Evolutionary conservation across 2,797 vertebrate species (phyloP).

Genomic region (Protosalanx chinensis): DNA sequence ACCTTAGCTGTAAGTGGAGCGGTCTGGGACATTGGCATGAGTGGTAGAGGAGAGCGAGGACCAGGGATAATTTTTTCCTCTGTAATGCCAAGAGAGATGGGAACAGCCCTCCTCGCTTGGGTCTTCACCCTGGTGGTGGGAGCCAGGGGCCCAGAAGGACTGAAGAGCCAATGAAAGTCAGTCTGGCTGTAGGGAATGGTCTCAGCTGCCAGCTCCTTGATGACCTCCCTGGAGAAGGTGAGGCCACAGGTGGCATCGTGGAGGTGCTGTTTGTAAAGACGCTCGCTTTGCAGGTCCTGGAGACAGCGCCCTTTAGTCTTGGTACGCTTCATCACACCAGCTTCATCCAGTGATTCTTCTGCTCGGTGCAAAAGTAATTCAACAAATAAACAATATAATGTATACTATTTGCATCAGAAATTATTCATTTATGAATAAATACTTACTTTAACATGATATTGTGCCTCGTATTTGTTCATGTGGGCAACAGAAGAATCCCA

Average conservation of each 20-base stretch:
- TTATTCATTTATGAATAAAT: not conserved
- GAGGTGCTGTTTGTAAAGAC: conserved; percentile 53
- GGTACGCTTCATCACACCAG: conserved; percentile 3
- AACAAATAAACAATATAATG: not conserved
- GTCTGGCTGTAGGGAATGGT: conserved; percentile 55
- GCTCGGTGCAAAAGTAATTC: not conserved
- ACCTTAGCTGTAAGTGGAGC: conserved; percentile 14
- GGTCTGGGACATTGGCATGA: conserved; percentile 3
- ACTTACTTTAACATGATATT: not conserved
- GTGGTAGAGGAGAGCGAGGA: conserved; percentile 14
- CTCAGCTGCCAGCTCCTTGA: conserved; percentile 56
- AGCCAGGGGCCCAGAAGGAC: conserved; percentile 38
- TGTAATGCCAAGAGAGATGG: not conserved
- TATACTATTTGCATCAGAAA: not conserved
- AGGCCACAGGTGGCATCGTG: conserved; percentile 53
- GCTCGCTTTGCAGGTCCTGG: conserved; percentile 3
- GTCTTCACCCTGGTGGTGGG: conserved; percentile 21
- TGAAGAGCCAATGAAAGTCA: conserved; percentile 59
- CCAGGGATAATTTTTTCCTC: not conserved
- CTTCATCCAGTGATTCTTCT: not conserved
- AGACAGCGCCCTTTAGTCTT: conserved; percentile 1
- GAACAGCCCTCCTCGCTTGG: conserved; percentile 7
- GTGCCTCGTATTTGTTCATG: not conserved
- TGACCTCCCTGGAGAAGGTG: conserved; percentile 70
- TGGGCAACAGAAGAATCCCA: not conserved